A percentile compares a stretch with the other conserved stretches of the same genome.
Conservation (phyloP, 2,113 vertebrate genomes). For the Oxyruncus cristatus region DNA sequence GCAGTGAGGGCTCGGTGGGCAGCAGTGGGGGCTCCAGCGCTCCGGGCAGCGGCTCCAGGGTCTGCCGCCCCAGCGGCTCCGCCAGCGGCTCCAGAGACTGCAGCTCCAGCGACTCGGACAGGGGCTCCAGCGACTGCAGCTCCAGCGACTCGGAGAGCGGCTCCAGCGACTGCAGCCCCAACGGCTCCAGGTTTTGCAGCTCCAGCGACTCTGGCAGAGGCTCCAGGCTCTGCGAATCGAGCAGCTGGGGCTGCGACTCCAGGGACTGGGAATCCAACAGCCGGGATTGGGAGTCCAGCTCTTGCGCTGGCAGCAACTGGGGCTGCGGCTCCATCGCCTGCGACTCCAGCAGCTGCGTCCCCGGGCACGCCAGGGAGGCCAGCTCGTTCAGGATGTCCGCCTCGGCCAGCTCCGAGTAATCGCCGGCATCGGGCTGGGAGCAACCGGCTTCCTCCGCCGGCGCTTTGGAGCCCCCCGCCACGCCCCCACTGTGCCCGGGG, state of each 20-base stretch:
- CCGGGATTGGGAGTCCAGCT: slow-evolving; percentile 71
- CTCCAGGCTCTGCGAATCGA: slow-evolving; percentile 75
- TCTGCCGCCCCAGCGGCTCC: slow-evolving; percentile 74
- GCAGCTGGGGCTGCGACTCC: slow-evolving; percentile 70
- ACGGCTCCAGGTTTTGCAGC: slow-evolving; percentile 56
- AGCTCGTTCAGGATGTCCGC: slow-evolving; percentile 79
- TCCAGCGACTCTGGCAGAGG: slow-evolving; percentile 72
- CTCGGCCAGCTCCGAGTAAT: slow-evolving; percentile 78
- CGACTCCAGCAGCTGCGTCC: slow-evolving; percentile 74
- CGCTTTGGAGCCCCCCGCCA: slow-evolving; percentile 32
- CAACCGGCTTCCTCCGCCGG: slow-evolving; percentile 14
- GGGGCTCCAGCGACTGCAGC: slow-evolving; percentile 63
- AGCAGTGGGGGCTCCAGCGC: slow-evolving; percentile 69
- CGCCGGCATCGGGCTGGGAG: slow-evolving; percentile 64
- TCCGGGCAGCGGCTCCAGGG: slow-evolving; percentile 69
- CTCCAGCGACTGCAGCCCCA: slow-evolving; percentile 70
- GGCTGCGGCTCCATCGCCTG: slow-evolving; percentile 68
- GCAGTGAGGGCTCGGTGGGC: slow-evolving; percentile 71
- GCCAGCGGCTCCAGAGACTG: slow-evolving; percentile 75
- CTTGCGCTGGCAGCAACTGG: slow-evolving; percentile 73
- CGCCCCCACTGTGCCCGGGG: background rate
- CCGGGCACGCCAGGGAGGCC: slow-evolving; percentile 77
- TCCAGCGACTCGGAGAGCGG: slow-evolving; percentile 69
- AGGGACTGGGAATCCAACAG: slow-evolving; percentile 72
- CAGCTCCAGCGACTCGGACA: slow-evolving; percentile 74